These are phyloP conservation scores for Labeo catla DNA, from an alignment of 2,113 vertebrate species.

Conservation along the genomic window DNA sequence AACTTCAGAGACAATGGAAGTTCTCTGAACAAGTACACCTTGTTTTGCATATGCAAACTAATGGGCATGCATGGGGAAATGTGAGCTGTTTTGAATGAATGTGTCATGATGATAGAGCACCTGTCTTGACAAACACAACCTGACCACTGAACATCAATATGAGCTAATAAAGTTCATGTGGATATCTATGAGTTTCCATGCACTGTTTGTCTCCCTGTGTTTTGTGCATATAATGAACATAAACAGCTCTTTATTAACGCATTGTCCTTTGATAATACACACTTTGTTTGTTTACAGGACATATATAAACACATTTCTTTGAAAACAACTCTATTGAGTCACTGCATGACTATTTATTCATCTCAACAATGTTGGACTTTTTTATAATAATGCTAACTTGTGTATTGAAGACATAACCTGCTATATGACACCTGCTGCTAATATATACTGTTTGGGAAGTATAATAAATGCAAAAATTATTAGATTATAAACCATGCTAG, in stretches of 20 bases:
- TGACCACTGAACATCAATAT: not conserved
- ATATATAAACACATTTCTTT: not conserved
- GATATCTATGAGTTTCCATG: not conserved
- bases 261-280: not conserved
- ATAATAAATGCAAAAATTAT: not conserved
- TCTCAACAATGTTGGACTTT: not conserved
- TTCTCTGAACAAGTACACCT: not conserved
- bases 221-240: not conserved
- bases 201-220: not conserved
- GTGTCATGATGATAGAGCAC: constrained; percentile 15
- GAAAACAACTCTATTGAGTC: not conserved
- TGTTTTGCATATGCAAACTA: constrained; percentile 53
- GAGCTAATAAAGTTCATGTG: not conserved
- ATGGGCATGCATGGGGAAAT: not conserved
- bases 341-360: not conserved
- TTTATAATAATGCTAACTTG: not conserved
- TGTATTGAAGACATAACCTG: not conserved
- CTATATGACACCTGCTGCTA: not conserved
- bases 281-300: not conserved
- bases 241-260: not conserved
- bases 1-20: not conserved
- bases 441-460: not conserved
- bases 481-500: not conserved
- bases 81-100: constrained; percentile 27
- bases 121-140: constrained; percentile 1